Evolutionary conservation across 2,888 invertebrate species (phyloP), one percentile per base, ranked within the genome.

Genomic region (Lasioglossum figueresi): DNA sequence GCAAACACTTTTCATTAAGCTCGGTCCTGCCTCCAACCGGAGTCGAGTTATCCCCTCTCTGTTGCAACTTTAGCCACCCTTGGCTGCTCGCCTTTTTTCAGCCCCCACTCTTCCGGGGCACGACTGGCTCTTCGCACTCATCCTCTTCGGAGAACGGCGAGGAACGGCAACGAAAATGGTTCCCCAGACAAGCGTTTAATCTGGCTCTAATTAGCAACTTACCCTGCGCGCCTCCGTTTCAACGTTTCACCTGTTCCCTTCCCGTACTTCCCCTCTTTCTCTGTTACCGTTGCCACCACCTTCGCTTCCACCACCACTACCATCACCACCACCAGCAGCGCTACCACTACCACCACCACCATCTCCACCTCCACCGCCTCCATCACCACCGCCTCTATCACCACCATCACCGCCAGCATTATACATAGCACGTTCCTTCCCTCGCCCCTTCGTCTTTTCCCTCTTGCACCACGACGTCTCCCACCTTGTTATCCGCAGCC

Each of bases 141-240:
- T 88, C 83, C 89, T 88, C 85, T 80, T 85, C 73, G 80, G 84
- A 85, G 84, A 70, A 84, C 84, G 87, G 84, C 84, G 89, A 90
- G 90, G 88, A 89, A 89, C 90, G 90, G 91, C 91, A 91, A 92
- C 90, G 93, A 93, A 94, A 96, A 96, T 96, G 96, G 95, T 95
- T 96, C 96, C 96, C 96, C 95, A 95, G 96, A 96, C 96, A 96
- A 96, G 96, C 96, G 96, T 96, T 96, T 96, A 96, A 96, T 96
- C 96, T 96, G 96, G 96, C 95, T 96, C 96, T 96, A 96, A 96
- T 96, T 96, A 96, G 96, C 96, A 96, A 96, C 94, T 95, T 94
- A 94, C 92, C 92, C 93, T 92, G 96, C 93, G 91, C 96, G 91
- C 96, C 96, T 82, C 96, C 88, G 85, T 84, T 82, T 85, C 84